Evolutionary conservation across 2,113 vertebrate genomes (phyloP).

Genomic region (Dolichotis patagonum): DNA sequence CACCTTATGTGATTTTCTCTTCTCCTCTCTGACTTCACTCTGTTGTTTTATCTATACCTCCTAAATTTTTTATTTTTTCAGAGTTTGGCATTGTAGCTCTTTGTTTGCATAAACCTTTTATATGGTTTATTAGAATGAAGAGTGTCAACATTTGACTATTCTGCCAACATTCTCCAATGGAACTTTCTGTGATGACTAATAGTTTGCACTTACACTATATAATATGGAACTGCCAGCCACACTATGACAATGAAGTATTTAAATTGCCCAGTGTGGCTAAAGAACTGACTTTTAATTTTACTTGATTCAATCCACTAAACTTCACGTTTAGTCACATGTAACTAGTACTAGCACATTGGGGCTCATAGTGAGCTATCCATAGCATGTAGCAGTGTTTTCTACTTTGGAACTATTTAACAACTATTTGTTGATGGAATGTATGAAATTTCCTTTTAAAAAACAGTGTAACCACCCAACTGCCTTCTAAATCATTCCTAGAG

Average conservation of each 20-base stretch:
- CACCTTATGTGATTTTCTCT: not conserved
- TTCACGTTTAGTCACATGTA: not conserved
- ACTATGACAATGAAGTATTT: not conserved
- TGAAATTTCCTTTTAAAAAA: conserved; percentile 11
- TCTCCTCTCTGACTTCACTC: not conserved
- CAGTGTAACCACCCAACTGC: not conserved
- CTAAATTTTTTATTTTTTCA: not conserved
- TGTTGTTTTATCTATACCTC: not conserved
- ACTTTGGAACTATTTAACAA: not conserved
- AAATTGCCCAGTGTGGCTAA: not conserved
- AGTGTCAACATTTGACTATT: not conserved
- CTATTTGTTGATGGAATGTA: not conserved
- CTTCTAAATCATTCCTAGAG: not conserved
- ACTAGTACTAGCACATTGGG: not conserved
- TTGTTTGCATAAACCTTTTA: not conserved
- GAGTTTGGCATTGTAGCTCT: not conserved
- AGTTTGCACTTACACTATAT: not conserved
- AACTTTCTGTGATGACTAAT: not conserved
- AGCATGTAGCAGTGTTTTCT: not conserved
- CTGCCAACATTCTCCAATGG: not conserved
- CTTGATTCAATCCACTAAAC: conserved; percentile 24
- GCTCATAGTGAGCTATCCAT: not conserved
- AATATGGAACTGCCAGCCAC: not conserved
- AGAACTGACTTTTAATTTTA: not conserved
- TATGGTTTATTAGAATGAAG: not conserved